Evolutionary conservation across 2,113 vertebrate species (phyloP).

Genomic region (Atrichornis clamosus): DNA sequence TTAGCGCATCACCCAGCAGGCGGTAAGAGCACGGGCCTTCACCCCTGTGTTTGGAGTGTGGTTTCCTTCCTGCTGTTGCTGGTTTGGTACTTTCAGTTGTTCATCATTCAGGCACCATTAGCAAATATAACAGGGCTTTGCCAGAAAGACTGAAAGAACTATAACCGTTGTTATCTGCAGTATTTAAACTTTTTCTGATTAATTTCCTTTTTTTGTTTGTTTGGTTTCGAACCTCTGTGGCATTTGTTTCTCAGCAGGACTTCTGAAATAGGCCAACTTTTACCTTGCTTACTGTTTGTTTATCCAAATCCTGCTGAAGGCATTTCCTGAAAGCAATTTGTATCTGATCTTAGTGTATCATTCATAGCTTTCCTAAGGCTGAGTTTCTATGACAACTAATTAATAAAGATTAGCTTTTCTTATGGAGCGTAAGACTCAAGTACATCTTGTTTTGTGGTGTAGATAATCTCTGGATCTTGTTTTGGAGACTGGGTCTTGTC

Average conservation of each 20-base stretch:
- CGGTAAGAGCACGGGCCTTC: background rate
- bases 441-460: conserved; percentile 42
- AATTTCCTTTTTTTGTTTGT: background rate
- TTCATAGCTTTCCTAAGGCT: background rate
- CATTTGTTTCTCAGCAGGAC: background rate
- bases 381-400: conserved; percentile 42
- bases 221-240: background rate
- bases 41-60: background rate
- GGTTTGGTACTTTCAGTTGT: background rate
- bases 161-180: background rate
- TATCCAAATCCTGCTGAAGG: background rate
- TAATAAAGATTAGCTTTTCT: conserved; percentile 57
- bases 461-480: conserved; percentile 27
- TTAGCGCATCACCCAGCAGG: background rate
- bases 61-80: background rate
- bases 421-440: background rate
- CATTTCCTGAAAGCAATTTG: background rate
- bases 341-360: background rate
- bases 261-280: background rate
- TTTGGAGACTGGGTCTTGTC: background rate
- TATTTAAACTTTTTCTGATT: background rate
- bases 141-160: background rate
- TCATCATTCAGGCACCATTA: background rate
- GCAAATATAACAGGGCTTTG: background rate
- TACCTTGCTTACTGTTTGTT: background rate